Evolutionary conservation across 2,113 vertebrate genomes (phyloP).

Genomic region (Clarias macrocephalus): DNA sequence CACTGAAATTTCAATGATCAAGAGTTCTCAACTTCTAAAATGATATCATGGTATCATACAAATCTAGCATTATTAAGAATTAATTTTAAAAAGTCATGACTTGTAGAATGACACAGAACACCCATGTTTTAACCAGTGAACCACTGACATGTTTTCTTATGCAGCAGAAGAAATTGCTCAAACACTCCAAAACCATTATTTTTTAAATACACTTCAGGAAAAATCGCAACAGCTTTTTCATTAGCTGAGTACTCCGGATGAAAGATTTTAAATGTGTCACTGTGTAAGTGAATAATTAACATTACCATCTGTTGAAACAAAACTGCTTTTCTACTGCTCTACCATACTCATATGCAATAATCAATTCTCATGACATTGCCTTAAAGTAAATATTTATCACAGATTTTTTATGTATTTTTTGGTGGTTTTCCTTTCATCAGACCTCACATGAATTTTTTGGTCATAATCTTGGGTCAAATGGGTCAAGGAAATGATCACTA

Average conservation of each 20-base stretch:
- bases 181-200: background rate
- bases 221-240: background rate
- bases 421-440: background rate
- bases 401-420: background rate
- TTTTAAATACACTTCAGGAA: slow-evolving; percentile 8
- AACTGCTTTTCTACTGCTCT: background rate
- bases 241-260: background rate
- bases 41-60: background rate
- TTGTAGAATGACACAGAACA: background rate
- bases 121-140: background rate
- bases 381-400: background rate
- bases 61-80: background rate
- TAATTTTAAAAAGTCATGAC: background rate
- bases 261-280: background rate
- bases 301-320: slow-evolving; percentile 1
- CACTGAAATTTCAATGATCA: background rate
- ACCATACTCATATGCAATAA: background rate
- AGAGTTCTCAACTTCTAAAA: background rate
- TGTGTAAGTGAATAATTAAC: slow-evolving; percentile 14
- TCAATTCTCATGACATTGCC: background rate
- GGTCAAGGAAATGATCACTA: background rate
- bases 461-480: background rate
- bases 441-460: background rate
- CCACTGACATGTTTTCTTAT: background rate
- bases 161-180: too few relatives aligned